A percentile compares a stretch with the other conserved stretches of the same genome.
phyloP scores from a whole-genome alignment of 2,797 vertebrate genomes.

The Trachurus trachurus region DNA sequence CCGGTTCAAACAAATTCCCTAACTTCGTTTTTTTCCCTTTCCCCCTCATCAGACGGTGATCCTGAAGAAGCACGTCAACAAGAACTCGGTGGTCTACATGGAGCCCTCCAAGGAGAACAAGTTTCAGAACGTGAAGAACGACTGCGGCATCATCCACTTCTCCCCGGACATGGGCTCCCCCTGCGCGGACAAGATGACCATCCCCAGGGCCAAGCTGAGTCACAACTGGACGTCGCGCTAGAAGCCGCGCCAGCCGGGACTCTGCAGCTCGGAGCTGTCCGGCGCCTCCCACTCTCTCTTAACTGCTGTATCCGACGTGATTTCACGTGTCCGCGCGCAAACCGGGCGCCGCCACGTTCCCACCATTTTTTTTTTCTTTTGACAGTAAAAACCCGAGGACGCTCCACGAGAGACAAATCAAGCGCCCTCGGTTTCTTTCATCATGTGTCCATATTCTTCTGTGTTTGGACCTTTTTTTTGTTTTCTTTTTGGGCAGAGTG shows the following conservation, averaged over 20 bases:
- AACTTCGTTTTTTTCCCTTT: background rate
- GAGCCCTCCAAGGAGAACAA: slow-evolving; percentile 88
- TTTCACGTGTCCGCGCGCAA: slow-evolving; percentile 19
- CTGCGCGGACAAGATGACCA: slow-evolving; percentile 83
- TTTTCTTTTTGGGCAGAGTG: slow-evolving; percentile 23
- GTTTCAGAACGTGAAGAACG: slow-evolving; percentile 85
- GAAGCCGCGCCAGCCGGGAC: slow-evolving; percentile 8
- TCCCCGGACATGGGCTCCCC: slow-evolving; percentile 81
- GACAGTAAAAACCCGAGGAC: slow-evolving; percentile 55
- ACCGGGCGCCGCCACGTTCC: slow-evolving; percentile 43
- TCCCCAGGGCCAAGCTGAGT: slow-evolving; percentile 86
- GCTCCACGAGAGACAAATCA: slow-evolving; percentile 52
- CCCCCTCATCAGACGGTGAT: slow-evolving; percentile 82
- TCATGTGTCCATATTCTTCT: slow-evolving; percentile 46
- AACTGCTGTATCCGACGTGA: slow-evolving; percentile 58
- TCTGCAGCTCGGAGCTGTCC: slow-evolving; percentile 56
- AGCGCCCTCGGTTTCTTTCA: slow-evolving; percentile 48
- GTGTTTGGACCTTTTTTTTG: slow-evolving; percentile 57
- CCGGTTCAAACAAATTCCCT: background rate
- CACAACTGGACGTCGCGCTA: slow-evolving; percentile 80
- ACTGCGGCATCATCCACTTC: slow-evolving; percentile 85
- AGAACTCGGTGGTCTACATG: slow-evolving; percentile 87
- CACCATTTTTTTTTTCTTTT: slow-evolving; percentile 29
- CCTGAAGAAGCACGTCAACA: slow-evolving; percentile 89
- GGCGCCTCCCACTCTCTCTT: slow-evolving; percentile 57